Percentiles rank a stretch among this genome's conserved stretches.
These are phyloP conservation scores for Garra rufa DNA, from an alignment of 2,113 vertebrate genomes.

Conservation along the genomic window DNA sequence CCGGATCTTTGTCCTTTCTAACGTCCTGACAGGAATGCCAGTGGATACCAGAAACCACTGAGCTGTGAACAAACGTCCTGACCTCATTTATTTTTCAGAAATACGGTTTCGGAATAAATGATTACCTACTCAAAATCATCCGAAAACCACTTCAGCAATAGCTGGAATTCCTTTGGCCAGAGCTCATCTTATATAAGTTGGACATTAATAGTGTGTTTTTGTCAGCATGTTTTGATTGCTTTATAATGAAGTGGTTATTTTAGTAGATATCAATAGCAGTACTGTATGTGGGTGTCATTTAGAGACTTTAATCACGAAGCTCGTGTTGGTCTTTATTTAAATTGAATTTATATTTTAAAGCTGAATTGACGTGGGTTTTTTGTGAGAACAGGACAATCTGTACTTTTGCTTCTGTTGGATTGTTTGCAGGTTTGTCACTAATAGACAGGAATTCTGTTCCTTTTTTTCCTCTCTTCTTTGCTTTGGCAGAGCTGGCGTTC, in stretches of 20 bases:
- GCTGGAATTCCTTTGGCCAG: neutral
- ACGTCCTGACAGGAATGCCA: conserved; percentile 33
- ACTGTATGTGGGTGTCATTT: neutral
- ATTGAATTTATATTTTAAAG: neutral
- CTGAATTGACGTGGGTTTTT: neutral
- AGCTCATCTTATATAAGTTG: neutral
- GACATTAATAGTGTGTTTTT: neutral
- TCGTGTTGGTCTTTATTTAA: neutral
- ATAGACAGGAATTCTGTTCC: neutral
- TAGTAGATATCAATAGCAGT: neutral
- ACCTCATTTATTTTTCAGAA: conserved; percentile 32
- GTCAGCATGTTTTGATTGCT: neutral
- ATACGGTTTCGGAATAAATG: neutral
- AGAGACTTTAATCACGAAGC: neutral
- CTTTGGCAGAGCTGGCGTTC: neutral
- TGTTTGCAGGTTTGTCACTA: neutral
- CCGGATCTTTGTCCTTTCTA: conserved; percentile 48
- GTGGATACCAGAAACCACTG: conserved; percentile 20
- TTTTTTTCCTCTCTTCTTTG: neutral
- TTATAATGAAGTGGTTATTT: neutral
- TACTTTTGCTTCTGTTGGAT: neutral
- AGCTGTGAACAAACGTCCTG: conserved; percentile 14
- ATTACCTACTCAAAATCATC: neutral
- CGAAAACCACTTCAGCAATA: neutral
- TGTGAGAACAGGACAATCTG: neutral